A percentile compares a stretch with the other conserved stretches of the same genome.
Evolutionary conservation across 2,113 vertebrate genomes (phyloP).

Genomic region (Turdus rufiventris): DNA sequence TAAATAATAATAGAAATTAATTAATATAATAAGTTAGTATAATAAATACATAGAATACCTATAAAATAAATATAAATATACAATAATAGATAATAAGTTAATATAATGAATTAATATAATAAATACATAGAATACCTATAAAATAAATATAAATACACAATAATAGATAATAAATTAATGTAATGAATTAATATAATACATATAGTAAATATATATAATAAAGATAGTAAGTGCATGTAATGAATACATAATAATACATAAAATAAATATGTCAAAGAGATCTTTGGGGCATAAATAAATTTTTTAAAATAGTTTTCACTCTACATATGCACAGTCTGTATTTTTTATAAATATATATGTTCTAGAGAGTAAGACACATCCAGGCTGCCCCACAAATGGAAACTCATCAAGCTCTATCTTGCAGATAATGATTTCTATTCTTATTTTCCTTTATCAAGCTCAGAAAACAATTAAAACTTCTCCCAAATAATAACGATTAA

Average conservation of each 20-base stretch:
- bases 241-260: neutral
- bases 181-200: neutral
- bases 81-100: no score
- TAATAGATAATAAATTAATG: no score
- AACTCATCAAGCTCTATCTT: neutral
- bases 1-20: no score
- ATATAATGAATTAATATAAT: no score
- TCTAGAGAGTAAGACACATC: no score
- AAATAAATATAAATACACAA: neutral
- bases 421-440: neutral
- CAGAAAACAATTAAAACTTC: conserved; percentile 53
- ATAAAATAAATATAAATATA: no score
- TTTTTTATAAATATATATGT: neutral
- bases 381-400: neutral
- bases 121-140: no score
- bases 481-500: neutral
- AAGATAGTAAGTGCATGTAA: neutral
- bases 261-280: neutral
- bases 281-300: neutral
- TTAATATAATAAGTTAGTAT: no score
- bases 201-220: neutral
- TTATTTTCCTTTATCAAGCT: conserved; percentile 27
- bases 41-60: no score
- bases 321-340: accelerated
- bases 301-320: neutral